These are phyloP conservation scores for Lepidurus packardi DNA, from an alignment of 1,140 invertebrate genomes.

Conservation along the genomic window DNA sequence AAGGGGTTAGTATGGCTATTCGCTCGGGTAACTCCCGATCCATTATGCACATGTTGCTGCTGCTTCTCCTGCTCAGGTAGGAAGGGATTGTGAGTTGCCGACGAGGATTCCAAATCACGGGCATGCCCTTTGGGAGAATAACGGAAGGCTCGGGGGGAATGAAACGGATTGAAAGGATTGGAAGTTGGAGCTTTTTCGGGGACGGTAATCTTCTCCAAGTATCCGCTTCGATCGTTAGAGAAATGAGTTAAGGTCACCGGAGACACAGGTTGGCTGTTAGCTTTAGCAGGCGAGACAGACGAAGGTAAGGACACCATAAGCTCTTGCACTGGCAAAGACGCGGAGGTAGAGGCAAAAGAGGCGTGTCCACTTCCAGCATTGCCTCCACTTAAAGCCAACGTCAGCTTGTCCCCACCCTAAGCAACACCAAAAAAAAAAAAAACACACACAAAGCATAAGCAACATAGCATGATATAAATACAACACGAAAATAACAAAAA, in stretches of 20 bases:
- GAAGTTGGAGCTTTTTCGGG: slow-evolving; percentile 36
- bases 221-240: slow-evolving; percentile 48
- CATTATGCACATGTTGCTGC: neutral
- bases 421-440: slow-evolving; percentile 36
- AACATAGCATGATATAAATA: slow-evolving; percentile 32
- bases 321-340: slow-evolving; percentile 17
- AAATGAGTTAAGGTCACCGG: slow-evolving; percentile 55
- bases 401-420: slow-evolving; percentile 69
- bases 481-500: slow-evolving; percentile 17
- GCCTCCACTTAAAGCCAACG: slow-evolving; percentile 51
- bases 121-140: neutral
- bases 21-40: neutral
- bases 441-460: slow-evolving; percentile 35
- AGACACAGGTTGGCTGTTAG: slow-evolving; percentile 38
- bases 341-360: neutral
- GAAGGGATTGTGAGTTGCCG: neutral
- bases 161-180: slow-evolving; percentile 3
- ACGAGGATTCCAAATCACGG: neutral
- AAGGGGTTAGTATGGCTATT: neutral
- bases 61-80: neutral
- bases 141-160: neutral
- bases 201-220: slow-evolving; percentile 45
- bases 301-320: slow-evolving; percentile 28
- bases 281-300: slow-evolving; percentile 29
- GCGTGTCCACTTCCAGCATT: slow-evolving; percentile 11